Percentiles rank a stretch among this genome's conserved stretches.
Conservation (phyloP, 1,140 invertebrate species). For the Drosophila orosa region DNA sequence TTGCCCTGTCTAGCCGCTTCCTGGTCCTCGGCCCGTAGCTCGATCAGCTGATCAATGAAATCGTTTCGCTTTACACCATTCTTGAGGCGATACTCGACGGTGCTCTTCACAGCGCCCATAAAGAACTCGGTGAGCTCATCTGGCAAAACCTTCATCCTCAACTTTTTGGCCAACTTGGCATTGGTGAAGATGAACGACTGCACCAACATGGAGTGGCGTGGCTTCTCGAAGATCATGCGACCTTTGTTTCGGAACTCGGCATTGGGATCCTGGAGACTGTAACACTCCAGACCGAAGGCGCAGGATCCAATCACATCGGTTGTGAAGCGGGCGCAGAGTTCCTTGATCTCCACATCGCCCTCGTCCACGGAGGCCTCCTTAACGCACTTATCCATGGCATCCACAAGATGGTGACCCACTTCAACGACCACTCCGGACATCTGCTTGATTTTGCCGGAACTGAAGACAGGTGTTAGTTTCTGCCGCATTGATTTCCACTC, state of each 20-base stretch:
- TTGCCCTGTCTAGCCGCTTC: slow-evolving; percentile 26
- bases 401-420: slow-evolving; percentile 63
- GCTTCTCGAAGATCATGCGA: slow-evolving; percentile 51
- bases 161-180: slow-evolving; percentile 43
- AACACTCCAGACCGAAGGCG: slow-evolving; percentile 85
- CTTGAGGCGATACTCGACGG: slow-evolving; percentile 81
- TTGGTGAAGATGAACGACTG: slow-evolving; percentile 58
- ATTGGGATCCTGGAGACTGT: slow-evolving; percentile 84
- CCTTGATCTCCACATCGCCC: slow-evolving; percentile 86
- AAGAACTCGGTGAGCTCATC: slow-evolving; percentile 83
- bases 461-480: slow-evolving; percentile 86
- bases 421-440: slow-evolving; percentile 84
- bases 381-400: slow-evolving; percentile 29
- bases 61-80: slow-evolving; percentile 81
- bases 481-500: slow-evolving; percentile 86
- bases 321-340: slow-evolving; percentile 86
- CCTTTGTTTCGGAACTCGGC: slow-evolving; percentile 84
- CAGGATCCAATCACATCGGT: slow-evolving; percentile 86
- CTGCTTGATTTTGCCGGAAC: slow-evolving; percentile 86
- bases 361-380: slow-evolving; percentile 38
- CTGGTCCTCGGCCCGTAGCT: slow-evolving; percentile 63
- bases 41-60: slow-evolving; percentile 83
- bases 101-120: slow-evolving; percentile 71
- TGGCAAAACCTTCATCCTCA: slow-evolving; percentile 58
- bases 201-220: slow-evolving; percentile 41